Conservation (phyloP, 2,888 invertebrate species). For the Bombylius discolor region DNA sequence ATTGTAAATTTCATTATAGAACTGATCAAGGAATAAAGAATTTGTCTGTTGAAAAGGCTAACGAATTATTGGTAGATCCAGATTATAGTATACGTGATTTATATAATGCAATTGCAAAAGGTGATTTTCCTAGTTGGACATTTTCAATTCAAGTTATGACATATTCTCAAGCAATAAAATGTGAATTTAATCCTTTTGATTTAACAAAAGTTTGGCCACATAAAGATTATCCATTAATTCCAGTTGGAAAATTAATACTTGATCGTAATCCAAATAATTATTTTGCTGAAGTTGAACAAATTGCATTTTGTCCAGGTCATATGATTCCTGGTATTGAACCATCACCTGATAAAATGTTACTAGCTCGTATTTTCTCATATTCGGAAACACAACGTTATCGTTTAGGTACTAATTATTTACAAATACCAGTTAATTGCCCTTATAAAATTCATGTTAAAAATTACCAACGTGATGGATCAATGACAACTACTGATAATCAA, state of each 20-base stretch:
- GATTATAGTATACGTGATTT: slow-evolving; percentile 83
- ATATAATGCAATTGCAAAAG: slow-evolving; percentile 72
- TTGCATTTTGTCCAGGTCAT: slow-evolving; percentile 82
- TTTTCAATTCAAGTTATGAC: slow-evolving; percentile 84
- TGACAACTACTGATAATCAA: slow-evolving; percentile 62
- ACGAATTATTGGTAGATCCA: slow-evolving; percentile 59
- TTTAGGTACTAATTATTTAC: slow-evolving; percentile 81
- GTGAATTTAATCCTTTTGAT: slow-evolving; percentile 83
- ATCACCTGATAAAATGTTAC: slow-evolving; percentile 87
- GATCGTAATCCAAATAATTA: slow-evolving; percentile 86
- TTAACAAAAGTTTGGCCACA: slow-evolving; percentile 90
- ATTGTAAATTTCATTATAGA: slow-evolving; percentile 90
- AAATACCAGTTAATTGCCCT: slow-evolving; percentile 93
- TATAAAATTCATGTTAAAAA: slow-evolving; percentile 54
- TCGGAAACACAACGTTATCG: slow-evolving; percentile 85
- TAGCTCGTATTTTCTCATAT: slow-evolving; percentile 77
- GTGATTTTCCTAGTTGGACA: slow-evolving; percentile 65
- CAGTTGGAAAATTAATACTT: slow-evolving; percentile 73
- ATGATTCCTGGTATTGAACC: slow-evolving; percentile 87
- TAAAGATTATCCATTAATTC: slow-evolving; percentile 71
- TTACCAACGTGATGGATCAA: slow-evolving; percentile 84
- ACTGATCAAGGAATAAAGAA: slow-evolving; percentile 84
- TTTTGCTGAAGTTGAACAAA: slow-evolving; percentile 86
- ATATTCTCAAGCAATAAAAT: slow-evolving; percentile 64
- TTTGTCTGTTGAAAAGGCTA: slow-evolving; percentile 35